A percentile compares a stretch with the other conserved stretches of the same genome.
phyloP scores from a whole-genome alignment of 2,113 vertebrate genomes.

The Rhinoderma darwinii region DNA sequence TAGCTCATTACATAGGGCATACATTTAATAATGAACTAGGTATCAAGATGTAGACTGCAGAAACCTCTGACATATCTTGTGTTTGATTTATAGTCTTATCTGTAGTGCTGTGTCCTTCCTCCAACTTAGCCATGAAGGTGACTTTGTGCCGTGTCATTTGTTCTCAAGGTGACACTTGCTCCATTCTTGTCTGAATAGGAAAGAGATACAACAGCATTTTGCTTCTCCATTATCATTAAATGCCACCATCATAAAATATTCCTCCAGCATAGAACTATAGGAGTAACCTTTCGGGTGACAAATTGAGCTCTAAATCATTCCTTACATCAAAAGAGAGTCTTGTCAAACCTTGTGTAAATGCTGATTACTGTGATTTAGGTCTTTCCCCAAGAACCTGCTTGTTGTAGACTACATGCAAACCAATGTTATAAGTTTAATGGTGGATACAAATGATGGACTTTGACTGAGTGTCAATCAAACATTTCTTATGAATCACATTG shows the following conservation, averaged over 20 bases:
- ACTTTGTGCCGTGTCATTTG: slow-evolving; percentile 33
- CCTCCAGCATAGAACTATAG: neutral
- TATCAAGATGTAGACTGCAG: neutral
- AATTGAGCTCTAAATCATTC: neutral
- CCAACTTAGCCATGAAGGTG: slow-evolving; percentile 19
- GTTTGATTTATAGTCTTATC: slow-evolving; percentile 19
- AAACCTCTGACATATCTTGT: neutral
- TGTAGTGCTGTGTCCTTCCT: neutral
- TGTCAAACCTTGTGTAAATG: neutral
- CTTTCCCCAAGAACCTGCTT: too few species aligned
- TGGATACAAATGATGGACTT: too few species aligned
- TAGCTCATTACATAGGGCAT: slow-evolving; percentile 1
- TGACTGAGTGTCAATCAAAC: too few species aligned
- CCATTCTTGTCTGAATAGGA: neutral
- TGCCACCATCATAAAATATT: slow-evolving; percentile 28
- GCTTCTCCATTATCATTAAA: slow-evolving; percentile 27
- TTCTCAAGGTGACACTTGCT: slow-evolving; percentile 22
- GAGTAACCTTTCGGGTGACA: neutral
- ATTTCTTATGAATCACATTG: too few species aligned
- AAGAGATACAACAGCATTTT: neutral
- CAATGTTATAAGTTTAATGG: too few species aligned
- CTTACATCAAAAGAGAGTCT: neutral
- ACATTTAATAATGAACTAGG: neutral
- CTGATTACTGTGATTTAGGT: too few species aligned
- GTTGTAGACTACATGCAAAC: too few species aligned